These are phyloP conservation scores for Anolis sagrei DNA, from an alignment of 2,113 vertebrate species.

Conservation along the genomic window DNA sequence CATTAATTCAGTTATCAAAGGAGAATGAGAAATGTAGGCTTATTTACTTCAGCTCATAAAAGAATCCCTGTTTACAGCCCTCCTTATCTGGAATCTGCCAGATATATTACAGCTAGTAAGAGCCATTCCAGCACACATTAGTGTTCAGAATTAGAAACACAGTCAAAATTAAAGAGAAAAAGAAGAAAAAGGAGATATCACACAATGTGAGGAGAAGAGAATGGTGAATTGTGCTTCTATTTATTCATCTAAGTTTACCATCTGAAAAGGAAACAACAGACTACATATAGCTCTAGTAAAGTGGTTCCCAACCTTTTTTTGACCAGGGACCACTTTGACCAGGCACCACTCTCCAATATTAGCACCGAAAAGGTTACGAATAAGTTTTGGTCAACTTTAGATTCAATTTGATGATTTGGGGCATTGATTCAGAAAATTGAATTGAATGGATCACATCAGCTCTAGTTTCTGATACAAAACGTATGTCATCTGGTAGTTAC, in stretches of 20 bases:
- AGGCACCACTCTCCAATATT: too few relatives aligned
- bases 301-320: too few relatives aligned
- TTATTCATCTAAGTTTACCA: neutral
- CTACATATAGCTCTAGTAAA: too few relatives aligned
- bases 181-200: constrained; percentile 7
- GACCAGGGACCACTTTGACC: too few relatives aligned
- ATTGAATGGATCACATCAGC: too few relatives aligned
- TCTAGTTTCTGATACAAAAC: too few relatives aligned
- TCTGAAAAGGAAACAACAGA: neutral
- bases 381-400: too few relatives aligned
- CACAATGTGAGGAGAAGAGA: neutral
- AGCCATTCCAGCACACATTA: constrained; percentile 52
- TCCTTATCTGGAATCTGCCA: constrained; percentile 36
- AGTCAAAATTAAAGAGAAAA: constrained; percentile 1
- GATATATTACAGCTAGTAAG: constrained; percentile 18
- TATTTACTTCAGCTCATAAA: constrained; percentile 49
- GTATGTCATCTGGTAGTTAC: too few relatives aligned
- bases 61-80: constrained; percentile 50
- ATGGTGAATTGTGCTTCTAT: neutral
- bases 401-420: too few relatives aligned
- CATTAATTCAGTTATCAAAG: constrained; percentile 57
- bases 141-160: constrained; percentile 51
- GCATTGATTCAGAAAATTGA: too few relatives aligned
- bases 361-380: too few relatives aligned
- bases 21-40: constrained; percentile 40